phyloP scores from a whole-genome alignment of 2,888 invertebrate species.

The Cerceris ruficornis region DNA sequence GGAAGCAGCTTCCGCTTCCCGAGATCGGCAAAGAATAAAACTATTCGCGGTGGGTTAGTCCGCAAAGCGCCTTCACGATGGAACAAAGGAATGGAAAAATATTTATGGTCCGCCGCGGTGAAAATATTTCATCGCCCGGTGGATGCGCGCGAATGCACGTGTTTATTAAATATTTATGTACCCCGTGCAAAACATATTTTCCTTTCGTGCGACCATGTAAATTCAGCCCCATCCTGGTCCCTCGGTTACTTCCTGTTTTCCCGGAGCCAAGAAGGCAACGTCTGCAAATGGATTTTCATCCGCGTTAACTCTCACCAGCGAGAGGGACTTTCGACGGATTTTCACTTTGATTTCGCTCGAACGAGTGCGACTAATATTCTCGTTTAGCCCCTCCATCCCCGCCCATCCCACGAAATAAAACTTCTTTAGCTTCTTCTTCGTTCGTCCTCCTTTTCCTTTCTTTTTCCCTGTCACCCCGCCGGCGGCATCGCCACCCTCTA shows the following conservation, averaged over 20 bases:
- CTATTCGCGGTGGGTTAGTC: slow-evolving; percentile 4
- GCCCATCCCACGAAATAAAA: slow-evolving; percentile 19
- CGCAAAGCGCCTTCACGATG: slow-evolving; percentile 13
- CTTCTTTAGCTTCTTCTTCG: slow-evolving; percentile 27
- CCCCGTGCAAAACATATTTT: slow-evolving; percentile 21
- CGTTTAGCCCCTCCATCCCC: slow-evolving; percentile 25
- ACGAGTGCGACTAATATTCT: slow-evolving; percentile 49
- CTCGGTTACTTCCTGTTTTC: slow-evolving; percentile 37
- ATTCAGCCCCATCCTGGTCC: slow-evolving; percentile 13
- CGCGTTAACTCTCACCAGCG: slow-evolving; percentile 44
- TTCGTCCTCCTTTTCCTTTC: background rate
- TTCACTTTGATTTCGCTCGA: slow-evolving; percentile 48
- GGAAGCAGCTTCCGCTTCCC: too few relatives aligned
- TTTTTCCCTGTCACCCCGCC: background rate
- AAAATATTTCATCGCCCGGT: slow-evolving; percentile 38
- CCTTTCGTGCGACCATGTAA: slow-evolving; percentile 9
- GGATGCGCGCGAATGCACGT: slow-evolving; percentile 6
- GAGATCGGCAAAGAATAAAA: background rate
- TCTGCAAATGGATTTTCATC: slow-evolving; percentile 49
- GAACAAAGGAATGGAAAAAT: slow-evolving; percentile 33
- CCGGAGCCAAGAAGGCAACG: slow-evolving; percentile 40
- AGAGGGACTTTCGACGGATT: slow-evolving; percentile 42
- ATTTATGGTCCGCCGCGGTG: slow-evolving; percentile 20
- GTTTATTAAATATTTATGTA: slow-evolving; percentile 47
- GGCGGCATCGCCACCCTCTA: too few relatives aligned